Conservation (phyloP, 2,113 vertebrate species). For the Corythoichthys haematopterus region DNA sequence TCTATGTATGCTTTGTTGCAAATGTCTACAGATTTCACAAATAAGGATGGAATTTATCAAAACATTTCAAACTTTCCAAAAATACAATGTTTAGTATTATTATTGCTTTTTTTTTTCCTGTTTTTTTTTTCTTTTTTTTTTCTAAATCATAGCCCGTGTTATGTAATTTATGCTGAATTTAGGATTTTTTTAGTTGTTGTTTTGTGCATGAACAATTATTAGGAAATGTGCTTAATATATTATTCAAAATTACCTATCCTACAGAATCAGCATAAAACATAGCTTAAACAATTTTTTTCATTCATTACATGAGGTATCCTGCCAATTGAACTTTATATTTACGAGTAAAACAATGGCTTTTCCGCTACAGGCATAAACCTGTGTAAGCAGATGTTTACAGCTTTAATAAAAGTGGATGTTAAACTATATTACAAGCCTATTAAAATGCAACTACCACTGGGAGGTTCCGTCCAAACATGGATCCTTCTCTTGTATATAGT, state of each 20-base stretch:
- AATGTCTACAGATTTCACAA: constrained; percentile 19
- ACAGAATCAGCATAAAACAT: not conserved
- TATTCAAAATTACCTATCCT: not conserved
- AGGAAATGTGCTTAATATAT: not conserved
- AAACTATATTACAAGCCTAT: constrained; percentile 20
- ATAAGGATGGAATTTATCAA: constrained; percentile 7
- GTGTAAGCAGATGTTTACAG: constrained; percentile 20
- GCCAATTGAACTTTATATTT: not conserved
- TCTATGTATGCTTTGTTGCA: constrained; percentile 29
- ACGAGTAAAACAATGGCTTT: constrained; percentile 2
- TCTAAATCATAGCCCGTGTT: too few species aligned
- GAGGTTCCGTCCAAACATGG: constrained; percentile 11
- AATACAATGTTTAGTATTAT: not conserved
- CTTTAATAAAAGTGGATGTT: constrained; percentile 22
- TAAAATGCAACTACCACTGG: constrained; percentile 8
- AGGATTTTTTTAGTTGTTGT: not conserved
- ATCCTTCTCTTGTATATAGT: constrained; percentile 16
- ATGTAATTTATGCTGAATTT: too few species aligned
- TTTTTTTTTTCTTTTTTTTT: too few species aligned
- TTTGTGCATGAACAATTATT: not conserved
- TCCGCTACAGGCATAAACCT: not conserved
- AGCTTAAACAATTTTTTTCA: not conserved
- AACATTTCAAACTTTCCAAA: constrained; percentile 15
- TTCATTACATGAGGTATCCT: not conserved
- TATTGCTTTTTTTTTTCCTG: not conserved